Conservation (phyloP, 2,113 vertebrate genomes). For the Ancistrus triradiatus region DNA sequence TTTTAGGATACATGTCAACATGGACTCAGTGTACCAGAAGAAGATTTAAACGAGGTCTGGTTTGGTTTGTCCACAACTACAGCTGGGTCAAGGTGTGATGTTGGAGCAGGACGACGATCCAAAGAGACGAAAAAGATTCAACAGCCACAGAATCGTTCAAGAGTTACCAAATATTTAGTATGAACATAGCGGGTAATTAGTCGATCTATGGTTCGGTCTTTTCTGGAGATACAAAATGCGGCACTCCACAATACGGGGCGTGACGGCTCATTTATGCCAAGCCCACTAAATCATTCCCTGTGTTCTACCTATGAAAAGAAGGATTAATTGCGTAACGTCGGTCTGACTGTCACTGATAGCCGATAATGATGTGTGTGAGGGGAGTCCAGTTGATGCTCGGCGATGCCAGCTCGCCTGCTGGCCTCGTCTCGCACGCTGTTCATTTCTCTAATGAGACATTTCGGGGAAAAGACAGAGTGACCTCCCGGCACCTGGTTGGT, state of each 20-base stretch:
- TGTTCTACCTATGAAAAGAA: slow-evolving; percentile 55
- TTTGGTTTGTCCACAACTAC: too few relatives aligned
- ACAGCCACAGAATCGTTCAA: too few relatives aligned
- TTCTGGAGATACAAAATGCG: slow-evolving; percentile 10
- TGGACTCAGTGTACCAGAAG: too few relatives aligned
- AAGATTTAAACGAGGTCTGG: too few relatives aligned
- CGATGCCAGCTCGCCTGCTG: slow-evolving; percentile 63
- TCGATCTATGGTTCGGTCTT: background rate
- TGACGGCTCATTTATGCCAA: slow-evolving; percentile 42
- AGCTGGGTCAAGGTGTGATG: too few relatives aligned
- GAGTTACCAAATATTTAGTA: too few relatives aligned
- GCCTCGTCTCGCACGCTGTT: slow-evolving; percentile 61
- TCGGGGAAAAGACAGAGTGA: slow-evolving; percentile 60
- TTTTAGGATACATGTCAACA: too few relatives aligned
- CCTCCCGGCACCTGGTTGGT: slow-evolving; percentile 53
- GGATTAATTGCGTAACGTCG: slow-evolving; percentile 62
- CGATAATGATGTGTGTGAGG: slow-evolving; percentile 71
- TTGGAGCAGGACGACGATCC: too few relatives aligned
- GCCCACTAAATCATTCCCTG: slow-evolving; percentile 33
- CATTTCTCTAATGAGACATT: slow-evolving; percentile 73
- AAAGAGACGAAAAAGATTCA: too few relatives aligned
- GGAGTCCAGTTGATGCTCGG: slow-evolving; percentile 56
- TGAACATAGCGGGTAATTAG: too few relatives aligned
- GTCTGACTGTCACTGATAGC: slow-evolving; percentile 66
- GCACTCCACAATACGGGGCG: slow-evolving; percentile 26